A percentile compares a stretch with the other conserved stretches of the same genome.
Conservation (phyloP, 1,140 invertebrate genomes). For the Vollenhovia emeryi region DNA sequence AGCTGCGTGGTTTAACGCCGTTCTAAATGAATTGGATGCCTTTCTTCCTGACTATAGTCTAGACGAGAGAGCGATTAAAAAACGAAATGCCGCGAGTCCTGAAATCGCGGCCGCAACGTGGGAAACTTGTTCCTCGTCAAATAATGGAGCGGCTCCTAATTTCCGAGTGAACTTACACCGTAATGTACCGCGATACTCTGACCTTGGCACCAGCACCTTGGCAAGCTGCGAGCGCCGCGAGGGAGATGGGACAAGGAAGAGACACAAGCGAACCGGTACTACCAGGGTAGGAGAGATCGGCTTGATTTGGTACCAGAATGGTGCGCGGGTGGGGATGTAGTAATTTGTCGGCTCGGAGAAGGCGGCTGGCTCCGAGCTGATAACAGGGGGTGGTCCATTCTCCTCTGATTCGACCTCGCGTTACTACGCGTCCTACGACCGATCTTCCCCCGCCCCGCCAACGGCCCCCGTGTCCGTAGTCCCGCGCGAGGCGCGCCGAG, state of each 20-base stretch:
- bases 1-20: not conserved
- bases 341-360: slow-evolving; percentile 84
- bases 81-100: not conserved
- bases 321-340: slow-evolving; percentile 77
- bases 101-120: not conserved
- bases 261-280: slow-evolving; percentile 53
- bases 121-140: not conserved
- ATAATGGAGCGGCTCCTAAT: not conserved
- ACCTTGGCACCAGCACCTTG: slow-evolving; percentile 41
- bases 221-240: slow-evolving; percentile 4
- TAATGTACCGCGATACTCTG: slow-evolving; percentile 46
- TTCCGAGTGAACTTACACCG: not conserved
- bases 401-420: slow-evolving; percentile 78
- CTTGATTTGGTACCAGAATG: slow-evolving; percentile 75
- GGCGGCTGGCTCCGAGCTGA: slow-evolving; percentile 81
- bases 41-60: no score
- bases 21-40: not conserved
- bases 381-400: slow-evolving; percentile 83
- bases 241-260: slow-evolving; percentile 57
- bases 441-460: slow-evolving; percentile 44
- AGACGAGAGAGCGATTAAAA: not conserved
- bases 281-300: slow-evolving; percentile 53
- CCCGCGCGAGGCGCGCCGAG: slow-evolving; percentile 64
- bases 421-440: slow-evolving; percentile 72
- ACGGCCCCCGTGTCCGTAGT: slow-evolving; percentile 55